These are phyloP conservation scores for Harpagifer antarcticus DNA, from an alignment of 2,797 vertebrate genomes.

Conservation along the genomic window DNA sequence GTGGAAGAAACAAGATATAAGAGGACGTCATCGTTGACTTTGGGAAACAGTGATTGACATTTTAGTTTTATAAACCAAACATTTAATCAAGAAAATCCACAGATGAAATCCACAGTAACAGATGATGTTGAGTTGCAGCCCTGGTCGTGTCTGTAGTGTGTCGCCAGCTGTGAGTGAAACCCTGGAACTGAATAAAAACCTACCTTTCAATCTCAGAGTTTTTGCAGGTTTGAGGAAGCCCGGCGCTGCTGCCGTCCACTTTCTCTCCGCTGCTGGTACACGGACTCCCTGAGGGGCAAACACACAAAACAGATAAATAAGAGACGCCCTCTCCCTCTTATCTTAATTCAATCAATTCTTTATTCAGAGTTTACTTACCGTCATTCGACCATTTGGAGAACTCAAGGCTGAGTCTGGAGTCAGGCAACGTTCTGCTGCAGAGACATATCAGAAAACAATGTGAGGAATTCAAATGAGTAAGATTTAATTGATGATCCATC, in stretches of 20 bases:
- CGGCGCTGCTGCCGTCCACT: slow-evolving; percentile 85
- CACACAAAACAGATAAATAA: neutral
- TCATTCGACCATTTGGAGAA: slow-evolving; percentile 92
- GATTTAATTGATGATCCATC: neutral
- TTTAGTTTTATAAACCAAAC: too few species aligned
- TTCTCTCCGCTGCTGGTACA: slow-evolving; percentile 96
- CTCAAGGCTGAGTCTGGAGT: slow-evolving; percentile 89
- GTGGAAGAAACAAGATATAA: too few species aligned
- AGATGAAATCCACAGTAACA: too few species aligned
- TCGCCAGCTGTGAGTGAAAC: neutral
- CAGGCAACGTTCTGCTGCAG: slow-evolving; percentile 85
- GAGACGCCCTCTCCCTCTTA: neutral
- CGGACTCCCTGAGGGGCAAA: slow-evolving; percentile 88
- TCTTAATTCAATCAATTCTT: neutral
- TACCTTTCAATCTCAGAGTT: slow-evolving; percentile 91
- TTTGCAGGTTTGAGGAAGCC: slow-evolving; percentile 81
- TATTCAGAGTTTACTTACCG: slow-evolving; percentile 72
- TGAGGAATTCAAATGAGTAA: neutral
- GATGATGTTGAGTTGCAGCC: too few species aligned
- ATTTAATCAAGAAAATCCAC: too few species aligned
- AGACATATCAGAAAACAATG: slow-evolving; percentile 21
- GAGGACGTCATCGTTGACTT: too few species aligned
- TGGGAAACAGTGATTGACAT: too few species aligned
- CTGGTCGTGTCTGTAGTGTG: neutral
- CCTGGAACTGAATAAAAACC: slow-evolving; percentile 58